Conservation (phyloP, 2,888 invertebrate species). For the Eupithecia pulchellata region DNA sequence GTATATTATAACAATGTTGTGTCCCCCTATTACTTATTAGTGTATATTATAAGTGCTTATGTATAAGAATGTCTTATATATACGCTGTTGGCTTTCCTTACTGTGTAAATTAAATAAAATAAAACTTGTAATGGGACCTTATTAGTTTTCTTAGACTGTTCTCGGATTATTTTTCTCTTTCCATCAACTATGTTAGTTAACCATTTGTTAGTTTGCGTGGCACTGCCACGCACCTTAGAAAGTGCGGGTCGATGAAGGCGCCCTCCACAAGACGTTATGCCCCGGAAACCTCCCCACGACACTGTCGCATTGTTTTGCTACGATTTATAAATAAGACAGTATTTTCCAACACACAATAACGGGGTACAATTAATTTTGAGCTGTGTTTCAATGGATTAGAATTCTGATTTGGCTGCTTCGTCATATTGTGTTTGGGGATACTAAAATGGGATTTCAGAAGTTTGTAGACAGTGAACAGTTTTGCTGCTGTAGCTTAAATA, state of each 20-base stretch:
- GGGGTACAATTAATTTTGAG: conserved; percentile 32
- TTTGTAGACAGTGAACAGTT: conserved; percentile 15
- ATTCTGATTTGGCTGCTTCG: conserved; percentile 3
- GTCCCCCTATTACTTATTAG: no score
- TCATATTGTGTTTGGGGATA: background rate
- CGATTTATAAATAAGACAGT: conserved; percentile 49
- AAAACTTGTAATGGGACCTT: background rate
- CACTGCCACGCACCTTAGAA: background rate
- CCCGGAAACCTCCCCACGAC: conserved; percentile 63
- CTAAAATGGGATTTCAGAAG: conserved; percentile 8
- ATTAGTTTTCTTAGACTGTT: background rate
- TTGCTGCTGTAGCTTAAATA: background rate
- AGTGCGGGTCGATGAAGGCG: conserved; percentile 55
- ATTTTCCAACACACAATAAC: conserved; percentile 30
- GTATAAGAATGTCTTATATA: no score
- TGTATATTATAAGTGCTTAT: no score
- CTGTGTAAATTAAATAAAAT: no score
- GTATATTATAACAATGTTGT: no score
- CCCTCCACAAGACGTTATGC: conserved; percentile 59
- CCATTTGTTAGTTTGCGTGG: background rate
- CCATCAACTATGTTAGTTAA: no score
- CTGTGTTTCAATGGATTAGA: conserved; percentile 21
- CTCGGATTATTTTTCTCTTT: background rate
- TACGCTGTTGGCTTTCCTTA: no score
- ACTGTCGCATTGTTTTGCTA: conserved; percentile 57